Base-by-base conservation (phyloP, 2,888 invertebrate species). In the Luffia ferchaultella region DNA sequence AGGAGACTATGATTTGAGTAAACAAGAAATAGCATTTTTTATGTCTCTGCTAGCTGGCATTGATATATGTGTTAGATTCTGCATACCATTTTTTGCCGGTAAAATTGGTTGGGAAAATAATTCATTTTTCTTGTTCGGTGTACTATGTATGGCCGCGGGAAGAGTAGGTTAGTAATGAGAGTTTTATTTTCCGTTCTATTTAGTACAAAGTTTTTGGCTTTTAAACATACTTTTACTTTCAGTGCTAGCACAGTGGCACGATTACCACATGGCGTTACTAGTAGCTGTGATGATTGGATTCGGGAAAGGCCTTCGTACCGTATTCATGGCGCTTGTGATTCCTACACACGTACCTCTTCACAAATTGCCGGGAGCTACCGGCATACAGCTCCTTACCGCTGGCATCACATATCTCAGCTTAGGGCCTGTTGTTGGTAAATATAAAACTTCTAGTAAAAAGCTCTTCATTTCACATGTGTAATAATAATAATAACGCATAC, bases 321-420 rank as follows among this genome's bases (percentile, higher is more conserved):
- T 92, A 3, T 91, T 91, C 61, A 90, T 91, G 87, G 89, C 90
- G 0, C 68, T 92, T 2, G 90, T 91, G 12, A 90, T 92, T 59
- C 91, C 91, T 1, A 86, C 87, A 0, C 88, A 91, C 62, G 91
- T 92, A 43, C 88, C 91, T 0, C 63, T 92, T 15, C 87, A 89
- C 54, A 86, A 89, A 52, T 64, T 92, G 52, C 90, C 92, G 0
- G 90, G 89, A 9, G 91, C 91, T 1, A 86, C 89, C 0, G 91
- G 91, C 1, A 73, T 92, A 46, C 91, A 91, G 62, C 67, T 91
- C 41, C 71, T 91, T 7, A 87, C 88, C 46, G 88, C 89, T 58
- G 91, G 91, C 1, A 65, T 90, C 2, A 84, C 88, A 12, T 89
- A 88, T 52, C 66, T 90, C 2, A 54, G 74, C 0, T 64, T 89